These are phyloP conservation scores for Todiramphus saurophagus DNA, from an alignment of 2,113 vertebrate species.

Conservation along the genomic window DNA sequence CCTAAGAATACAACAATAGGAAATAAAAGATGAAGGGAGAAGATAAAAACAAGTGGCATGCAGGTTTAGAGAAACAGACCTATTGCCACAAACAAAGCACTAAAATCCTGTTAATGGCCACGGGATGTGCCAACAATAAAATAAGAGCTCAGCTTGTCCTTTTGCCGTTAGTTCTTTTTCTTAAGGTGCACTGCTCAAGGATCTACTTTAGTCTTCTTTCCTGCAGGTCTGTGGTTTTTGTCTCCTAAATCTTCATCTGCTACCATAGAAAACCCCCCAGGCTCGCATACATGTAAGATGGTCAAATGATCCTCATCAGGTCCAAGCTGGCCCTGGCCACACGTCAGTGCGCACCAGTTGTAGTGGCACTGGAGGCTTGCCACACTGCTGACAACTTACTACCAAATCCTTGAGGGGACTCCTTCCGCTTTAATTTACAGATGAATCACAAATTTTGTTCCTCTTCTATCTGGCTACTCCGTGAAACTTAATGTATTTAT, in stretches of 20 bases:
- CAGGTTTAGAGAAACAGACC: background rate
- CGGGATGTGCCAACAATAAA: background rate
- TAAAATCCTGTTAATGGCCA: background rate
- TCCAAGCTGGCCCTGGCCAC: background rate
- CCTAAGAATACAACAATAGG: background rate
- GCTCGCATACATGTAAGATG: rapidly evolving
- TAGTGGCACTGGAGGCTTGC: rapidly evolving
- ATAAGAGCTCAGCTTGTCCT: background rate
- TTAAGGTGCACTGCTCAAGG: background rate
- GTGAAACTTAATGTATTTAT: background rate
- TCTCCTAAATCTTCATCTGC: background rate
- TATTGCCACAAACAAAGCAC: background rate
- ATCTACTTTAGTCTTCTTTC: background rate
- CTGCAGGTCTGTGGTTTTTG: background rate
- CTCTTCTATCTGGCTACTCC: background rate
- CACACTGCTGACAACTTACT: background rate
- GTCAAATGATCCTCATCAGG: too few species aligned
- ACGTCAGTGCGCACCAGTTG: rapidly evolving
- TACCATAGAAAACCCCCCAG: background rate
- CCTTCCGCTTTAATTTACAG: background rate
- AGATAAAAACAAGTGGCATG: background rate
- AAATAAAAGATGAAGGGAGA: background rate
- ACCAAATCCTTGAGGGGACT: background rate
- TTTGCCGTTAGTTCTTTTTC: background rate
- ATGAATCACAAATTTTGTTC: background rate